Evolutionary conservation across 2,888 invertebrate species (phyloP), one percentile per base, ranked within the genome.

Genomic region (Drosophila planitibia): DNA sequence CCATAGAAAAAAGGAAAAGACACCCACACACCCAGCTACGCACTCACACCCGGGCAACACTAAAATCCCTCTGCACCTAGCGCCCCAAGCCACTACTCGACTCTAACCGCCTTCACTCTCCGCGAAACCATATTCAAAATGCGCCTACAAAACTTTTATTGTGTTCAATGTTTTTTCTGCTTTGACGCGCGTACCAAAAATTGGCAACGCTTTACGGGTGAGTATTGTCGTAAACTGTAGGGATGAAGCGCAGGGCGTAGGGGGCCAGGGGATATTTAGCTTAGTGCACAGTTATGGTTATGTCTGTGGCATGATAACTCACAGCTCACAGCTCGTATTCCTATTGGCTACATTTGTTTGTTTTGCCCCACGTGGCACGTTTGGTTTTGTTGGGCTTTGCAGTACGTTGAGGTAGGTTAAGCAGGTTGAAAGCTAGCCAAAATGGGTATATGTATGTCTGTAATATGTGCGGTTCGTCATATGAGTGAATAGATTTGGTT

Each of bases 81-180:
- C 2, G 28, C 30, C 19, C 37, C 53, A 37, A 19, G 33, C 61
- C 39, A 52, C 61, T 12, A 37, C 30, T 39, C 22, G 9, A 10
- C 61, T 25, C n/a, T 33, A 14, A 58, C 32, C 12, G 16, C 44
- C n/a, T 47, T 14, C 41, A 16, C 37, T 10, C 54, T 25, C 53
- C 14, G 22, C 33, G 44, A 64, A 33, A 32, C 30, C 35, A 63
- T 51, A 55, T 72, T 63, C 69, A 69, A 69, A 77, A 75, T 32
- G 77, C 64, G 82, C 72, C 82, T 77, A 82, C 88, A 72, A 70
- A 72, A 87, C 76, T 90, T 90, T 81, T 88, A 90, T 85, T 88
- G 88, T 85, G 85, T 73, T 81, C 85, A 69, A 75, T 88, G 90
- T 85, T 90, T 86, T 86, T 85, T 86, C 90, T 86, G 89, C 85